phyloP scores from a whole-genome alignment of 2,888 invertebrate genomes.

The Periphyllus acericola region DNA sequence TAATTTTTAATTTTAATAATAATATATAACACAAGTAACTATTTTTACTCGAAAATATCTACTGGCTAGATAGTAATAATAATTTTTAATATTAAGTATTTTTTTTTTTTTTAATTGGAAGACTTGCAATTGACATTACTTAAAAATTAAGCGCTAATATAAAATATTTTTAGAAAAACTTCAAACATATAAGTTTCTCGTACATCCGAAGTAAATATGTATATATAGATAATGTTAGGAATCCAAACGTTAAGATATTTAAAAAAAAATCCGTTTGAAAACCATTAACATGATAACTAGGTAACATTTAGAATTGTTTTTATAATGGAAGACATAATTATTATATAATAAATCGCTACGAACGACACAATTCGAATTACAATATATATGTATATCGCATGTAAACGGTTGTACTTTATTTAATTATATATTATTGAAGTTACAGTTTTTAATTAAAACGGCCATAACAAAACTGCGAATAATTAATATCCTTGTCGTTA shows the following conservation, averaged over 20 bases:
- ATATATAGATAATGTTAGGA: neutral
- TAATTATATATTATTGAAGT: neutral
- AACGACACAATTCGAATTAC: conserved; percentile 31
- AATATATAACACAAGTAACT: neutral
- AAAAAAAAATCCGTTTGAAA: neutral
- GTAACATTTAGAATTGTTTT: conserved; percentile 14
- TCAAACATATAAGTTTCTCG: neutral
- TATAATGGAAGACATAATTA: conserved; percentile 42
- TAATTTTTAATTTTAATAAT: conserved; percentile 7
- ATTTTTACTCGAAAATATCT: conserved; percentile 1
- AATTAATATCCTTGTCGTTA: neutral
- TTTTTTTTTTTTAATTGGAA: conserved; percentile 27
- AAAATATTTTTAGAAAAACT: neutral
- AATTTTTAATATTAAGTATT: neutral
- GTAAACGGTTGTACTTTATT: conserved; percentile 25
- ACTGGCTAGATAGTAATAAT: neutral
- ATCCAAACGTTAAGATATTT: neutral
- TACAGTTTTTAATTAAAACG: neutral
- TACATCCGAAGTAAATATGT: neutral
- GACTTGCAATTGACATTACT: conserved; percentile 56
- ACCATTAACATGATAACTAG: neutral
- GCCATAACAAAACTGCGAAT: neutral
- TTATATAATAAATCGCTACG: neutral
- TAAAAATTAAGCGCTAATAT: conserved; percentile 47
- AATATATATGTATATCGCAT: neutral